Percentiles rank a stretch among this genome's conserved stretches.
These are phyloP conservation scores for Pelosia muscerda DNA, from an alignment of 2,888 invertebrate species.

Conservation along the genomic window DNA sequence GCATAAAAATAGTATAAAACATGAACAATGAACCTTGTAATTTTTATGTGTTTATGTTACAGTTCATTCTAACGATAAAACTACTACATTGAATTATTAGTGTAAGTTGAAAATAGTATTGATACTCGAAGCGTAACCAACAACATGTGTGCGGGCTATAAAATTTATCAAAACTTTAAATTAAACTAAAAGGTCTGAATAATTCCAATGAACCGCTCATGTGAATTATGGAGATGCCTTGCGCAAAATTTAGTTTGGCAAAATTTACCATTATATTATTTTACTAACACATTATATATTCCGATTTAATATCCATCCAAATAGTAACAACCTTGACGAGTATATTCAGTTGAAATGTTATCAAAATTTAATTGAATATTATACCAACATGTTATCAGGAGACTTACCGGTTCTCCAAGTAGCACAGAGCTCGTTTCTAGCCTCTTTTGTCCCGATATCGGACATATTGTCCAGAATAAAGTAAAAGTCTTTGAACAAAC, in stretches of 20 bases:
- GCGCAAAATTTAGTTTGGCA: conserved; percentile 9
- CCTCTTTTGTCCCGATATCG: too few relatives aligned
- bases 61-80: too few relatives aligned
- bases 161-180: conserved; percentile 11
- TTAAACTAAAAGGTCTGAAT: conserved; percentile 14
- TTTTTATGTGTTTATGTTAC: too few relatives aligned
- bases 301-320: conserved; percentile 1
- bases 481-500: too few relatives aligned
- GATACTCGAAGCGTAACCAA: background rate
- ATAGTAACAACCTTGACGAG: background rate
- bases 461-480: too few relatives aligned
- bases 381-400: background rate
- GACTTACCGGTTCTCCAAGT: too few relatives aligned
- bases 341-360: background rate
- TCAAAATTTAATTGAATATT: background rate
- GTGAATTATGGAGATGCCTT: conserved; percentile 31
- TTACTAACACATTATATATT: conserved; percentile 13
- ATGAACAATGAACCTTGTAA: too few relatives aligned
- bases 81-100: background rate
- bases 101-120: background rate
- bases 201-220: conserved; percentile 11
- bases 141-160: background rate
- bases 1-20: too few relatives aligned
- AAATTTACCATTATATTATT: conserved; percentile 41
- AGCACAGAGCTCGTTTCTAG: too few relatives aligned